Evolutionary conservation across 2,888 invertebrate genomes (phyloP), one percentile per base, ranked within the genome.

Genomic region (Pammene aurita): DNA sequence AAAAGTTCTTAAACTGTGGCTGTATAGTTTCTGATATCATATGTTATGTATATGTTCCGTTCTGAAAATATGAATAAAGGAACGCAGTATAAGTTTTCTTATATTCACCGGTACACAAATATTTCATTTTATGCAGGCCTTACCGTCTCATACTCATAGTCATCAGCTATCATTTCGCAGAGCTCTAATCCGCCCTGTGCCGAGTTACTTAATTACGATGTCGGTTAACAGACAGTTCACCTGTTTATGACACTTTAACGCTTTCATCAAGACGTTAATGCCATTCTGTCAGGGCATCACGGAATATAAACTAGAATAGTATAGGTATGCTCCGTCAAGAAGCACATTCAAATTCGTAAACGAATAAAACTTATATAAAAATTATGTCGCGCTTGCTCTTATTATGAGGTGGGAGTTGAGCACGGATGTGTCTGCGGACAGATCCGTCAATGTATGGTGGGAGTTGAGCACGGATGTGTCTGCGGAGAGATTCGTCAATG

Each of bases 201-300:
- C 48, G 38, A 62, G n/a, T n/a, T n/a, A n/a, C 62, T 50, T 66
- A 41, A 66, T 58, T 58, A 66, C 9, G 50, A 14, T n/a, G 41
- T 41, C 52, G 13, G 50, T 41, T 62, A 62, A 52, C 50, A n/a
- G 62, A 5, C 66, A 46, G 50, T 16, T 66, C 66, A 58, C 66
- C 66, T 58, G 57, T 58, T 66, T 66, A 66, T 52, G 58, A 66
- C 52, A 44, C 50, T 52, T 66, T 66, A 66, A 42, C 66, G 34
- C 58, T 58, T 58, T 50, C 50, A 58, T 62, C 62, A 62, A 62
- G 13, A 9, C 62, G 18, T 62, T 26, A 62, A 38, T 26, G 62
- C 41, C 10, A n/a, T 18, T 41, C 38, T 41, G 50, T 41, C 41
- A 52, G 34, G 18, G 42, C 9, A 44, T 34, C 34, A 44, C 1